phyloP scores from a whole-genome alignment of 2,797 vertebrate species.

The Gobio occitaniae region DNA sequence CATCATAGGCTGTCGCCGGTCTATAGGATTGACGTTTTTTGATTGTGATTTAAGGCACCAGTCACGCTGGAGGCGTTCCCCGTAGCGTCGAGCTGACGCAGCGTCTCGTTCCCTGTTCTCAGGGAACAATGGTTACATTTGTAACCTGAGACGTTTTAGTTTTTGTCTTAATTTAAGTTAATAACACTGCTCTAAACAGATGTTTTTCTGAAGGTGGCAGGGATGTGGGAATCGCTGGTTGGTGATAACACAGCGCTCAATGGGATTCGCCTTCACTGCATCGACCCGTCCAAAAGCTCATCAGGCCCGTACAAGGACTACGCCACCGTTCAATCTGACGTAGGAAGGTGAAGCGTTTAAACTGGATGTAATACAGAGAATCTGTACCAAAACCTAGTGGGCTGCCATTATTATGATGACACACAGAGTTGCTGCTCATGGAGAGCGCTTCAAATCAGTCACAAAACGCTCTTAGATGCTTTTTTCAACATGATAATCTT shows the following conservation, averaged over 20 bases:
- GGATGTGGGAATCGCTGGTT: slow-evolving; percentile 58
- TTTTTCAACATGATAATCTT: no score
- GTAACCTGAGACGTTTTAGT: no score
- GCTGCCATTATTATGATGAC: neutral
- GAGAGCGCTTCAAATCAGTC: no score
- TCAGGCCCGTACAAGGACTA: slow-evolving; percentile 53
- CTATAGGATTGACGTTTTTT: no score
- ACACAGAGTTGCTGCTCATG: neutral
- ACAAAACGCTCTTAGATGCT: no score
- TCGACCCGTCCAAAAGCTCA: slow-evolving; percentile 24
- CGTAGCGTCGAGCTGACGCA: no score
- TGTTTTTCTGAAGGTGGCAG: slow-evolving; percentile 50
- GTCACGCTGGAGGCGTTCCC: no score
- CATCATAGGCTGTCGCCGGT: no score
- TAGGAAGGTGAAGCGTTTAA: slow-evolving; percentile 45
- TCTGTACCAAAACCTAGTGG: neutral
- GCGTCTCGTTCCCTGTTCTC: no score
- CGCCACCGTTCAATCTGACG: slow-evolving; percentile 56
- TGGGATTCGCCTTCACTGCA: slow-evolving; percentile 58
- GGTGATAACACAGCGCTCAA: slow-evolving; percentile 62
- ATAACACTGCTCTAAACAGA: neutral
- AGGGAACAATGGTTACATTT: no score
- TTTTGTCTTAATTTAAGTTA: no score
- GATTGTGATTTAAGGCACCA: no score
- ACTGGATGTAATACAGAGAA: neutral